Base-by-base conservation (phyloP, 2,888 invertebrate genomes). In the Autographa pulchrina region DNA sequence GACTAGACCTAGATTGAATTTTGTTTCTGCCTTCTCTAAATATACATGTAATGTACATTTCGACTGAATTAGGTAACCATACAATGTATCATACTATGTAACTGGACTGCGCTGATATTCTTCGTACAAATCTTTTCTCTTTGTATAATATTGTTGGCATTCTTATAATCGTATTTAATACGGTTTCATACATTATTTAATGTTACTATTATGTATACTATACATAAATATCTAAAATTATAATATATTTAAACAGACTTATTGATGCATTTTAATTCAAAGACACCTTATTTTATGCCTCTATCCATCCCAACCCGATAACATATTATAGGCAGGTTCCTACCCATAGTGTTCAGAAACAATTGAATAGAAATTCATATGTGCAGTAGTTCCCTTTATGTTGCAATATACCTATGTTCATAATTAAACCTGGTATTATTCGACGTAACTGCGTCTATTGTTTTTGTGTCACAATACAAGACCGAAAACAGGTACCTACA, bases 91-190 rank as follows among this genome's bases (percentile, higher is more conserved):
- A 81, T 87, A 88, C 86, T 84, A 85, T 86, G 86, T 79, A 83
- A 87, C 81, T 86, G 85, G 87, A 92, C 90, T 92, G 88, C 85
- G 86, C 91, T 89, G 86, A 90, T 92, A 91, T 91, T 91, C 92
- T 92, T 92, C 92, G 93, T 93, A 93, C 93, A 93, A 93, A 93
- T 90, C 86, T 90, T 87, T 86, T 90, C 89, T 90, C 86, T 91
- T 85, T 90, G 86, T 90, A 89, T 84, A 85, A 85, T 86, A 91
- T 90, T 91, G 90, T 92, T 91, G 87, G 89, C 86, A 87, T 86
- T 89, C 86, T 90, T 89, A 86, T 76, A 76, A 90, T 89, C 90
- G 92, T 91, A 92, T 93, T 74, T 88, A 86, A 92, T 93, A 86
- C 92, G 92, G 82, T 87, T 83, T 80, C 81, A 85, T 88, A 84